Percentiles rank a stretch among this genome's conserved stretches.
Evolutionary conservation across 1,140 invertebrate species (phyloP).

Genomic region (Lamellibrachia luymesi): DNA sequence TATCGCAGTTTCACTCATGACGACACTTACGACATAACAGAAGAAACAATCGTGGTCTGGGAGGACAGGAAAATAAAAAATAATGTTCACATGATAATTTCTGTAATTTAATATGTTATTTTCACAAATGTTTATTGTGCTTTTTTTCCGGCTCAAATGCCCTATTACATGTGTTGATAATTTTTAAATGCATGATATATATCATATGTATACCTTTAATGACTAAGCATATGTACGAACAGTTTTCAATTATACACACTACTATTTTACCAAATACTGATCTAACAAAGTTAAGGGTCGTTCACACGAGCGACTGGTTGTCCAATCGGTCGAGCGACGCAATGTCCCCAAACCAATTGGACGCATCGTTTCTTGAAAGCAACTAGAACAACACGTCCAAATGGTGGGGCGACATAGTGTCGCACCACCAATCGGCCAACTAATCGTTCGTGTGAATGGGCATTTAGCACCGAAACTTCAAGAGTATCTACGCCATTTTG

Average conservation of each 20-base stretch:
- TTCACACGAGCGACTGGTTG: too few species aligned
- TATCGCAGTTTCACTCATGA: too few species aligned
- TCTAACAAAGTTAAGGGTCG: background rate
- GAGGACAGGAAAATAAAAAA: background rate
- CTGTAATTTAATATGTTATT: background rate
- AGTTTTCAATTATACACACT: background rate
- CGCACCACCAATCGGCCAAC: too few species aligned
- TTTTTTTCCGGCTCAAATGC: background rate
- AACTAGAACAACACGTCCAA: too few species aligned
- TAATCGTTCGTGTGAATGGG: too few species aligned
- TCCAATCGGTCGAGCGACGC: too few species aligned
- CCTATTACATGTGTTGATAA: background rate
- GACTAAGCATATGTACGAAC: background rate
- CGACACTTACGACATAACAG: too few species aligned
- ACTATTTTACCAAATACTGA: background rate
- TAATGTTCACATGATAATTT: background rate
- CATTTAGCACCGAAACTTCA: background rate
- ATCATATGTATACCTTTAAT: background rate
- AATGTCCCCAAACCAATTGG: too few species aligned
- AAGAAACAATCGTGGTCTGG: too few species aligned
- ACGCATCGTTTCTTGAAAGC: too few species aligned
- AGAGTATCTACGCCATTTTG: slow-evolving; percentile 3
- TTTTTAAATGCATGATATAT: too few species aligned
- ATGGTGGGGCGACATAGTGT: too few species aligned
- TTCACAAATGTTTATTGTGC: background rate